Evolutionary conservation across 2,797 vertebrate species (phyloP), one percentile per base, ranked within the genome.

Genomic region (Cossypha caffra): DNA sequence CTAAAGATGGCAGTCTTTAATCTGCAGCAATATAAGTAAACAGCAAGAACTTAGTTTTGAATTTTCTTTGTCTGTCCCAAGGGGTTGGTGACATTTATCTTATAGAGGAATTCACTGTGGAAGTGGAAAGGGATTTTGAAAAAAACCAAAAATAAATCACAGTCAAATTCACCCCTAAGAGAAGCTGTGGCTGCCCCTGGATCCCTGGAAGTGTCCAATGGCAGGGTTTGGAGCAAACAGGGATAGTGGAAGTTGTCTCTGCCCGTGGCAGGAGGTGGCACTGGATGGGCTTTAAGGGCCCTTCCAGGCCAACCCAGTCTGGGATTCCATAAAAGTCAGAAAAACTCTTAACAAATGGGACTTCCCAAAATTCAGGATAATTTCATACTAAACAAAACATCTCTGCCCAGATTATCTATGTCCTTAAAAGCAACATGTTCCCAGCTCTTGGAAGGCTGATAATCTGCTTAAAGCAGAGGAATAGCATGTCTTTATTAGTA

Each of bases 191-290:
- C n/a, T 76, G 23, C 8, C 16, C 19, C 55, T 62, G 48, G 35
- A 55, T n/a, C 42, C 42, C 63, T 75, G 55, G 26, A 0, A 75
- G 13, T 17, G n/a, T 1, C 42, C 42, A 3, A 69, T n/a, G 50
- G 23, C 48, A 0, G 17, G 11, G 17, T 0, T 52, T 52, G 54
- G n/a, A 69, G 8, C 18, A 42, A 0, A 5, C 26, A 18, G 71
- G n/a, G 23, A 0, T 0, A 2, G 11, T 21, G 42, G 37, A 3
- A 63, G 14, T 3, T 50, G 50, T 50, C 42, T 24, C 28, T 25
- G 26, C 4, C 31, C 62, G 29, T 8, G 55, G 55, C 11, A 62
- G 23, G 23, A 23, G 40, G 18, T 67, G 69, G 21, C 0, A n/a
- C 4, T 23, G 55, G 26, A 3, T n/a, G 48, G 1, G 4, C 1